A percentile compares a stretch with the other conserved stretches of the same genome.
Evolutionary conservation across 23 tunicate genomes (phyloP).

Genomic region (Ascidia mentula): DNA sequence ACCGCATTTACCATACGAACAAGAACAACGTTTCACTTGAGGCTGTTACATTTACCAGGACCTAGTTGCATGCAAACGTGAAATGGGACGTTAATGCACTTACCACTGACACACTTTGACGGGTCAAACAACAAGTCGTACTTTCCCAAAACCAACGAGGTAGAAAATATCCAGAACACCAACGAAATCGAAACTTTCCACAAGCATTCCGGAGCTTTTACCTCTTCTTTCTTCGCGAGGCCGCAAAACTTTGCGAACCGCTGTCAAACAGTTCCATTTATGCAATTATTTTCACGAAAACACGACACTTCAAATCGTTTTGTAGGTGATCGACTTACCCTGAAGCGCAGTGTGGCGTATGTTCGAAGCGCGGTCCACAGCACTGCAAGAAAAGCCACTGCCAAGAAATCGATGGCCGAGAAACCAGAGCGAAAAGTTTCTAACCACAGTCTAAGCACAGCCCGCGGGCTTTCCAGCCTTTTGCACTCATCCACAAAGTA

Average conservation of each 20-base stretch:
- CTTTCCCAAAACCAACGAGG: constrained; percentile 45
- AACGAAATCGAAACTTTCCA: constrained; percentile 60
- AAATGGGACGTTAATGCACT: not conserved
- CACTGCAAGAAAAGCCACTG: not conserved
- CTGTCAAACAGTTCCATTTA: constrained; percentile 24
- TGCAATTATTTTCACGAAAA: not conserved
- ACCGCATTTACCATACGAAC: no score
- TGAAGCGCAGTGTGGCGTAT: not conserved
- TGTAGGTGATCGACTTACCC: not conserved
- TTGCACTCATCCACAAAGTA: constrained; percentile 5
- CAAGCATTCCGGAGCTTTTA: constrained; percentile 56
- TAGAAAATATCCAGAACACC: constrained; percentile 48
- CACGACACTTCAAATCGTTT: not conserved
- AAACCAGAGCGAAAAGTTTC: constrained; percentile 5
- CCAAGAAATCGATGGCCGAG: not conserved
- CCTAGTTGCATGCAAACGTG: no score
- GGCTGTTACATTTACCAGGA: no score
- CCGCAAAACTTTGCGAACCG: constrained; percentile 27
- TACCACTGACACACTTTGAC: constrained; percentile 23
- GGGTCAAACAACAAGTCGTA: constrained; percentile 50
- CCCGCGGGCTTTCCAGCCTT: constrained; percentile 2
- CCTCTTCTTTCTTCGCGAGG: constrained; percentile 21
- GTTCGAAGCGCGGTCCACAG: constrained; percentile 19
- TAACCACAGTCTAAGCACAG: not conserved
- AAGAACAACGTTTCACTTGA: no score